Conservation (phyloP, 1,140 invertebrate species). For the Pogonomyrmex barbatus region DNA sequence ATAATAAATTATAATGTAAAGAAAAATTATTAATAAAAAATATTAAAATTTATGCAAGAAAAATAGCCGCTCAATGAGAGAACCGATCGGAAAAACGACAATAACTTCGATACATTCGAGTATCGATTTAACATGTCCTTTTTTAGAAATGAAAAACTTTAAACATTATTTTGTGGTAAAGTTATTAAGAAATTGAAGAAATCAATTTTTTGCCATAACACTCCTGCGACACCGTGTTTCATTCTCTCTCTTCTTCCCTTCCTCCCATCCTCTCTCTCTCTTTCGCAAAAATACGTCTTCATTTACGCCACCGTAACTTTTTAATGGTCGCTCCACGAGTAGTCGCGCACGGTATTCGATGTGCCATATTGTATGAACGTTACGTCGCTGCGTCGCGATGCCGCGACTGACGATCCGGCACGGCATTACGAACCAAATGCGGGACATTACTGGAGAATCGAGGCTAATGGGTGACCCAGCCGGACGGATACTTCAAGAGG, state of each 20-base stretch:
- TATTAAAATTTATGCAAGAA: too few species aligned
- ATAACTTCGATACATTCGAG: too few species aligned
- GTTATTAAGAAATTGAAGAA: too few species aligned
- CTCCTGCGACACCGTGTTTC: not conserved
- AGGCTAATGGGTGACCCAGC: constrained; percentile 41
- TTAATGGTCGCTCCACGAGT: constrained; percentile 71
- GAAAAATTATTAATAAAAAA: too few species aligned
- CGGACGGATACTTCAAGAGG: constrained; percentile 32
- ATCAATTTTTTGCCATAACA: too few species aligned
- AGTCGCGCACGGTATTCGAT: constrained; percentile 52
- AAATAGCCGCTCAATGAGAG: too few species aligned
- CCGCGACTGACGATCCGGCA: constrained; percentile 10
- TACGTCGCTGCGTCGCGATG: constrained; percentile 32
- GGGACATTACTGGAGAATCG: constrained; percentile 37
- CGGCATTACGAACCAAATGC: not conserved
- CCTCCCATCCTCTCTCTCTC: not conserved
- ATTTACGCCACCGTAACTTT: constrained; percentile 76
- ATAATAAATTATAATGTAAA: too few species aligned
- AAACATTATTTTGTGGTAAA: too few species aligned
- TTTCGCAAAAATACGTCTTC: constrained; percentile 73
- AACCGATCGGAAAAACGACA: too few species aligned
- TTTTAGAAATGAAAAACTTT: too few species aligned
- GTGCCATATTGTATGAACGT: constrained; percentile 14
- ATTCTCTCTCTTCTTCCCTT: not conserved
- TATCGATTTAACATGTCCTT: too few species aligned